phyloP scores from a whole-genome alignment of 1,140 invertebrate genomes.

The Pseudomyrmex flavicornis region DNA sequence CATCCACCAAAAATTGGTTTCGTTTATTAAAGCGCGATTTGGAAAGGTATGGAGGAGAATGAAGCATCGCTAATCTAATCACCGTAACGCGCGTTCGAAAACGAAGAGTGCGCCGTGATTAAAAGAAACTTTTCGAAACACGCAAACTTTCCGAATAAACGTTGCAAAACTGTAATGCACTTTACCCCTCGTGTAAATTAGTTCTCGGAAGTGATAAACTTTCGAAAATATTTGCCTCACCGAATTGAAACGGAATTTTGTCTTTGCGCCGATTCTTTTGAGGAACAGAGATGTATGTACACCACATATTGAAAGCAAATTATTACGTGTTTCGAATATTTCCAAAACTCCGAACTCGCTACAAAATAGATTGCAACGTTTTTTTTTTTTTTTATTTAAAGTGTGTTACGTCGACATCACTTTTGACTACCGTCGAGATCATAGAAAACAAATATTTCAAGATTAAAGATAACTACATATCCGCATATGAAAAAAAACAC shows the following conservation, averaged over 20 bases:
- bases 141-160: background rate
- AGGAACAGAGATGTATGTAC: background rate
- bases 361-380: slow-evolving; percentile 5
- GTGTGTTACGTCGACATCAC: background rate
- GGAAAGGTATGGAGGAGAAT: background rate
- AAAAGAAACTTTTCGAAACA: slow-evolving; percentile 3
- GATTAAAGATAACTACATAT: slow-evolving; percentile 12
- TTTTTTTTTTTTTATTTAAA: background rate
- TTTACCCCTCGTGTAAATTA: background rate
- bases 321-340: background rate
- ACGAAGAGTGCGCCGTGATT: background rate
- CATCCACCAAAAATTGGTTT: background rate
- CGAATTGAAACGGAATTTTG: background rate
- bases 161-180: background rate
- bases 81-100: background rate
- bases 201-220: background rate
- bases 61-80: no score
- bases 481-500: slow-evolving; percentile 2
- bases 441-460: slow-evolving; percentile 34
- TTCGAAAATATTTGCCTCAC: slow-evolving; percentile 7
- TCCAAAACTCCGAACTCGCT: background rate
- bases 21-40: background rate
- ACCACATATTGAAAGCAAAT: background rate
- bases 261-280: background rate
- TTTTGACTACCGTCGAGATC: background rate